phyloP scores from a whole-genome alignment of 92 coral and sea anemone genomes.

The Nematostella vectensis region DNA sequence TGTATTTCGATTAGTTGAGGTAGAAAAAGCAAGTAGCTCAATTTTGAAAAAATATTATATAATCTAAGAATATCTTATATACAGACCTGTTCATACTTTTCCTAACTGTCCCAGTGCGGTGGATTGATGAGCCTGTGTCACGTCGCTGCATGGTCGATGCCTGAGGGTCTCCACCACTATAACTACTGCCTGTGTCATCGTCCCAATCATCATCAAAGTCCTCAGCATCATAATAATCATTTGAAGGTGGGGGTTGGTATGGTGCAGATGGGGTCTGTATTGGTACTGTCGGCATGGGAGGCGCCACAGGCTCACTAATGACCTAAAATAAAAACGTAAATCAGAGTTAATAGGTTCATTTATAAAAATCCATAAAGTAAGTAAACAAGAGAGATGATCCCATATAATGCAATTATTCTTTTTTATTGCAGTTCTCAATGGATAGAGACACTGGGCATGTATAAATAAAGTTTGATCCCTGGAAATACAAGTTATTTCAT shows the following conservation, averaged over 20 bases:
- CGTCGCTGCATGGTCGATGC: conserved; percentile 43
- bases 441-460: no score
- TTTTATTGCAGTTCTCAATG: no score
- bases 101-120: conserved; percentile 78
- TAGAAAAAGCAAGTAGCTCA: no score
- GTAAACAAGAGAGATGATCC: no score
- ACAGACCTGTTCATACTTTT: conserved; percentile 97
- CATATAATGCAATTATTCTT: no score
- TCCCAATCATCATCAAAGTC: conserved; percentile 76
- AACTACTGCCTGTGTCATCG: conserved; percentile 60
- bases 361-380: no score
- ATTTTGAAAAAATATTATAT: no score
- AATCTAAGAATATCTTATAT: no score
- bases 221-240: conserved; percentile 32
- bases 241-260: conserved; percentile 2
- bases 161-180: conserved; percentile 75
- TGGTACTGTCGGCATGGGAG: conserved; percentile 9
- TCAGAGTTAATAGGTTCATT: no score
- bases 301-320: conserved; percentile 7
- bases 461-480: no score
- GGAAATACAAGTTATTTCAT: no score
- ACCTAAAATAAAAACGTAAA: neutral
- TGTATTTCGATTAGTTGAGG: no score
- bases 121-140: conserved; percentile 47
- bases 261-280: conserved; percentile 22